Evolutionary conservation across 2,888 invertebrate species (phyloP), one percentile per base, ranked within the genome.

Genomic region (Xanthia icteritia): DNA sequence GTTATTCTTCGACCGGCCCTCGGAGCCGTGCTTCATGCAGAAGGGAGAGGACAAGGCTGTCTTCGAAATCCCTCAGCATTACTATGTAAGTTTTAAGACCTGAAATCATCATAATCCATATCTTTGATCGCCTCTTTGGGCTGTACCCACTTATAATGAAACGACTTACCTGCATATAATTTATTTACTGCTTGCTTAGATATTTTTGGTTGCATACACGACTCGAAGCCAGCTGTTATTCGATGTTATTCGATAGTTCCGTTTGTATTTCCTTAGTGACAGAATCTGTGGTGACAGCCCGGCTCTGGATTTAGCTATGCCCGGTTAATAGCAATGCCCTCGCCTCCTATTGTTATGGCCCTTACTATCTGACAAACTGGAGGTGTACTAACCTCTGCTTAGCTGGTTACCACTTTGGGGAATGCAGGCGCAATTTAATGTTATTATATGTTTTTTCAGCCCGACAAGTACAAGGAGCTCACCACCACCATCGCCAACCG

Each of bases 1-100:
- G 86, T 93, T 97, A 89, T 97, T 98, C 86, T 98, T 98, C 94
- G 98, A 98, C 90, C 97, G 98, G 60, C 98, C 98, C 17, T 97
- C 97, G 82, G 98, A 98, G 94, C 98, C 98, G 0, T 97, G 98
- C 78, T 98, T 98, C 94, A 97, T 98, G 95, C 97, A 97, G 84
- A 98, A 98, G 94, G 98, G 98, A 4, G 97, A 97, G 0, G 94
- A 96, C 0, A 97, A 97, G 68, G 93, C 97, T 0, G 97, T 97
- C 51, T 97, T 98, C 89, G 97, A 98, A 86, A 92, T 98, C 9
- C 98, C 98, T 0, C 94, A 97, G 13, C 96, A 97, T 77, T 98
- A 97, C 89, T 96, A 97, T 92, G 97, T 97, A 91, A 97, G 97
- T 64, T 42, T 23, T 6, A 63, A 68, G 11, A 63, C 36, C 36